Conservation (phyloP, 2,113 vertebrate genomes). For the Neogale vison region DNA sequence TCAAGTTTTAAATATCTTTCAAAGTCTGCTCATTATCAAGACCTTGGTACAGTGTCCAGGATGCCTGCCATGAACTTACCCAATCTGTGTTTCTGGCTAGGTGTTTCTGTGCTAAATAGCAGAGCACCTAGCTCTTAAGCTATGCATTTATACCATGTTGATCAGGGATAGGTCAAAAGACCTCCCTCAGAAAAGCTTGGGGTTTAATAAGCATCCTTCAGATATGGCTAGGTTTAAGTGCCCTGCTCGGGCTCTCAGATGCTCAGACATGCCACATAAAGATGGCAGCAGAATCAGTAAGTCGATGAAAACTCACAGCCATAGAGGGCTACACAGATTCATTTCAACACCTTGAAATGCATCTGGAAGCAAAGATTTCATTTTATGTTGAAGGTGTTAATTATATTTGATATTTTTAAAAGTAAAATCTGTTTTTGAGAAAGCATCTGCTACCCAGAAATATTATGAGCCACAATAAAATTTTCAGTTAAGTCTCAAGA, state of each 20-base stretch:
- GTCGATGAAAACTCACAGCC: neutral
- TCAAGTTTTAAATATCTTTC: slow-evolving; percentile 38
- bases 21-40: neutral
- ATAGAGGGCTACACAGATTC: slow-evolving; percentile 40
- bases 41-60: neutral
- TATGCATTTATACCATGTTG: neutral
- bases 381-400: slow-evolving; percentile 78
- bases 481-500: slow-evolving; percentile 60
- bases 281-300: neutral
- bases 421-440: slow-evolving; percentile 80
- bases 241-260: neutral
- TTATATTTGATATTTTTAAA: slow-evolving; percentile 80
- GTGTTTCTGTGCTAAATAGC: neutral
- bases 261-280: neutral
- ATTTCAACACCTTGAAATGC: slow-evolving; percentile 78
- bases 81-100: neutral
- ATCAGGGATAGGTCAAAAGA: neutral
- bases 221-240: neutral
- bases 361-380: slow-evolving; percentile 75
- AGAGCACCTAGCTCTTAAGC: neutral
- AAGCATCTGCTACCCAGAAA: slow-evolving; percentile 79
- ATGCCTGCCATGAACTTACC: neutral
- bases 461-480: slow-evolving; percentile 68
- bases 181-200: neutral
- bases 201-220: neutral